Conservation (phyloP, 2,113 vertebrate genomes). For the Diphyllodes magnificus region DNA sequence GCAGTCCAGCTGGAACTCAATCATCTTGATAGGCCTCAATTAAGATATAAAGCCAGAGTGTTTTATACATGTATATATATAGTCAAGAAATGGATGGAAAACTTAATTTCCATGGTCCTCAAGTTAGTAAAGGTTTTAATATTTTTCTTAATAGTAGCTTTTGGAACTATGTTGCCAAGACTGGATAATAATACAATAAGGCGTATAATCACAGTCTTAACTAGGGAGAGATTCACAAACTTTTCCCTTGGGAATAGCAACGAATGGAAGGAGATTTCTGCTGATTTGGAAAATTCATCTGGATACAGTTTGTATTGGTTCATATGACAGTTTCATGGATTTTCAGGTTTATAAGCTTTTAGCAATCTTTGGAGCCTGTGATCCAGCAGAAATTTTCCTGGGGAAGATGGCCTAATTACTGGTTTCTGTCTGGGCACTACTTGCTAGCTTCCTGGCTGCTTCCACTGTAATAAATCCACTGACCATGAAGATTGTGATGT, state of each 20-base stretch:
- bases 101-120: neutral
- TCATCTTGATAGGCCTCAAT: neutral
- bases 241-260: neutral
- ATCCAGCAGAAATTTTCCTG: neutral
- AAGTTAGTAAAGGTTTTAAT: neutral
- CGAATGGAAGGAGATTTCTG: neutral
- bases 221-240: neutral
- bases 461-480: neutral
- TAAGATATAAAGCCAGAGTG: neutral
- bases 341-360: neutral
- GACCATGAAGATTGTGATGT: neutral
- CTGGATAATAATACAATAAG: neutral
- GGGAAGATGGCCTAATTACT: neutral
- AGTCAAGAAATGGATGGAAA: neutral
- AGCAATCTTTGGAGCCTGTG: neutral
- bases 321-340: neutral
- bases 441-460: neutral
- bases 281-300: neutral
- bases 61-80: rapidly evolving
- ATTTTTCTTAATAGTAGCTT: neutral
- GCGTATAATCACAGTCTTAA: neutral
- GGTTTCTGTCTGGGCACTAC: neutral
- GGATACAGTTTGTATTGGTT: neutral
- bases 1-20: neutral
- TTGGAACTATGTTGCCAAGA: neutral